phyloP scores from a whole-genome alignment of 1,140 invertebrate genomes.

The Cephus cinctus region DNA sequence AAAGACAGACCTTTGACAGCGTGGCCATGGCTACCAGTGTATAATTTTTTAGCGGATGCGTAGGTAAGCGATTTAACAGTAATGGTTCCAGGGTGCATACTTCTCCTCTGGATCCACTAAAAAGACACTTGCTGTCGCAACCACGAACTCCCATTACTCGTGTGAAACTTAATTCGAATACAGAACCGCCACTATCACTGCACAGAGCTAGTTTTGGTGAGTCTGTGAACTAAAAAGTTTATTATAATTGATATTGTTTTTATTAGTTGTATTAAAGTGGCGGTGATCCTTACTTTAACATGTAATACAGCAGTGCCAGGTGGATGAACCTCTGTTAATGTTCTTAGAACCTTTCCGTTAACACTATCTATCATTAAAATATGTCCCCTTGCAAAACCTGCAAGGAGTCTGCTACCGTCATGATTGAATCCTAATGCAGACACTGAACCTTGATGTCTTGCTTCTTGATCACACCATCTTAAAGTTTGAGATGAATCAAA shows the following conservation, averaged over 20 bases:
- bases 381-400: slow-evolving; percentile 83
- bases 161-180: slow-evolving; percentile 92
- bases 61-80: slow-evolving; percentile 66
- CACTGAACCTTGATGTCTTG: slow-evolving; percentile 75
- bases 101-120: slow-evolving; percentile 92
- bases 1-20: slow-evolving; percentile 72
- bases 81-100: slow-evolving; percentile 88
- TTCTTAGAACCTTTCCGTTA: slow-evolving; percentile 75
- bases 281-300: slow-evolving; percentile 71
- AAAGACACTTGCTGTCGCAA: slow-evolving; percentile 85
- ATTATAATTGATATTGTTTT: not conserved
- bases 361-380: slow-evolving; percentile 81
- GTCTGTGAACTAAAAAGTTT: slow-evolving; percentile 67
- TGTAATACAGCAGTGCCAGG: slow-evolving; percentile 85
- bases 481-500: slow-evolving; percentile 85
- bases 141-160: slow-evolving; percentile 84
- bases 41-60: slow-evolving; percentile 72
- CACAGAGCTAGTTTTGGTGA: slow-evolving; percentile 76
- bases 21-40: slow-evolving; percentile 90
- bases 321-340: slow-evolving; percentile 82
- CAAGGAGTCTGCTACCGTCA: slow-evolving; percentile 81
- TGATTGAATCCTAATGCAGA: slow-evolving; percentile 85
- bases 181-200: slow-evolving; percentile 95
- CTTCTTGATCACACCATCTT: slow-evolving; percentile 80
- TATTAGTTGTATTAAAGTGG: slow-evolving; percentile 4